These are phyloP conservation scores for Thaleichthys pacificus DNA, from an alignment of 2,797 vertebrate genomes.

Conservation along the genomic window DNA sequence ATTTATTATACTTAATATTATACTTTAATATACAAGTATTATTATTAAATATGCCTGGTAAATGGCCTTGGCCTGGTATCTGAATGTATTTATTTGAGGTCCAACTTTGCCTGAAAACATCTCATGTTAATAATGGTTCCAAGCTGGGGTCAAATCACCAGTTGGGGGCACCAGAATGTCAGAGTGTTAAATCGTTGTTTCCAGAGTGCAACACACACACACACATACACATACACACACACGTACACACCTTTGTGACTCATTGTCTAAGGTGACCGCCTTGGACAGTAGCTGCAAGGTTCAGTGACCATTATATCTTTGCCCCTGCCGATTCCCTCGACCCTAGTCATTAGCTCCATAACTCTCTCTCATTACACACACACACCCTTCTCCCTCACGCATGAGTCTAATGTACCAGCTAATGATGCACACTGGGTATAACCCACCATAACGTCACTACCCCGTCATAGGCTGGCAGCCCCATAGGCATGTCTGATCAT, in stretches of 20 bases:
- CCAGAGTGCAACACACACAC: too few species aligned
- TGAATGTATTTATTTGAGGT: too few species aligned
- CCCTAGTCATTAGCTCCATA: slow-evolving; percentile 22
- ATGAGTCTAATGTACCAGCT: slow-evolving; percentile 19
- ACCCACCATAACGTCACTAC: slow-evolving; percentile 39
- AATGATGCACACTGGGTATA: slow-evolving; percentile 30
- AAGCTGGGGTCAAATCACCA: too few species aligned
- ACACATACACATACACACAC: too few species aligned
- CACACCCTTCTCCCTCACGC: slow-evolving; percentile 9
- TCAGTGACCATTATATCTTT: slow-evolving; percentile 7
- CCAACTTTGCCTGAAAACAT: too few species aligned
- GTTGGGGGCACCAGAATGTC: too few species aligned
- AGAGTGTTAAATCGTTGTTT: too few species aligned
- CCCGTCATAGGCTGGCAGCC: slow-evolving; percentile 12
- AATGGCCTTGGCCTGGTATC: not conserved
- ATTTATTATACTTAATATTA: not conserved
- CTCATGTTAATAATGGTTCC: too few species aligned
- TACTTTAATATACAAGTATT: not conserved
- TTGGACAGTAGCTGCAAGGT: not conserved
- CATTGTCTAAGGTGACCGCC: not conserved
- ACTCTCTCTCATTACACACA: slow-evolving; percentile 23
- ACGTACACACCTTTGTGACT: not conserved
- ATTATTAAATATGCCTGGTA: not conserved
- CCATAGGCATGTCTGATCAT: slow-evolving; percentile 26
- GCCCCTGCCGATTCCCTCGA: not conserved